A percentile compares a stretch with the other conserved stretches of the same genome.
These are phyloP conservation scores for Dasysyrphus albostriatus DNA, from an alignment of 2,888 invertebrate genomes.

Conservation along the genomic window DNA sequence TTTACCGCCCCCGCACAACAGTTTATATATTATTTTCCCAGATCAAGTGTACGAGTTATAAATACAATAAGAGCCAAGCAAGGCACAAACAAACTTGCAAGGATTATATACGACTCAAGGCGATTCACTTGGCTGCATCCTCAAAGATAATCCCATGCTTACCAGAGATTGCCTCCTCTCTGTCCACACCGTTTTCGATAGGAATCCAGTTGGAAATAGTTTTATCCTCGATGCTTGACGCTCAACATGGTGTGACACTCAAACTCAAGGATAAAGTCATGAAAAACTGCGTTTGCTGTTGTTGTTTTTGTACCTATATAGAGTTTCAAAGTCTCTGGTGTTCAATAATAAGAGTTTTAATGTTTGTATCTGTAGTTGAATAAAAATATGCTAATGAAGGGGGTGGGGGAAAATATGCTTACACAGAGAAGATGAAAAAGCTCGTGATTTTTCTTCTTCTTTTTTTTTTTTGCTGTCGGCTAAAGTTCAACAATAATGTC, in stretches of 20 bases:
- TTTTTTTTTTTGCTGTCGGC: not conserved
- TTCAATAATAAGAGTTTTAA: slow-evolving; percentile 20
- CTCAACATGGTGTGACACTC: not conserved
- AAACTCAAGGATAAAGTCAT: slow-evolving; percentile 14
- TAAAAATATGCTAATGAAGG: slow-evolving; percentile 13
- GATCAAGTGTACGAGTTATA: slow-evolving; percentile 9
- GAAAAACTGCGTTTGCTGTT: not conserved
- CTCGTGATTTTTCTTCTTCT: not conserved
- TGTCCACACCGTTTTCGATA: not conserved
- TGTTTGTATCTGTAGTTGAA: not conserved
- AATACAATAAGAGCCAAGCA: slow-evolving; percentile 4
- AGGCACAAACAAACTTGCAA: slow-evolving; percentile 8
- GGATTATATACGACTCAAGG: not conserved
- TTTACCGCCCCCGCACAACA: not conserved
- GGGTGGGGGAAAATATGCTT: not conserved
- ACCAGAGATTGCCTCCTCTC: not conserved
- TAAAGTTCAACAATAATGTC: slow-evolving; percentile 17
- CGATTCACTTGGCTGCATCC: slow-evolving; percentile 20
- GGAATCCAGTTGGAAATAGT: slow-evolving; percentile 5
- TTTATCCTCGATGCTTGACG: not conserved
- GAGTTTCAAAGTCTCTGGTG: not conserved
- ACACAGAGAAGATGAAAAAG: not conserved
- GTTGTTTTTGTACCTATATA: not conserved
- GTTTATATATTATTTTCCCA: slow-evolving; percentile 9
- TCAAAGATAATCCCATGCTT: slow-evolving; percentile 9